Evolutionary conservation across 1,140 invertebrate species (phyloP).

Genomic region (Yoshiicerus persimilis): DNA sequence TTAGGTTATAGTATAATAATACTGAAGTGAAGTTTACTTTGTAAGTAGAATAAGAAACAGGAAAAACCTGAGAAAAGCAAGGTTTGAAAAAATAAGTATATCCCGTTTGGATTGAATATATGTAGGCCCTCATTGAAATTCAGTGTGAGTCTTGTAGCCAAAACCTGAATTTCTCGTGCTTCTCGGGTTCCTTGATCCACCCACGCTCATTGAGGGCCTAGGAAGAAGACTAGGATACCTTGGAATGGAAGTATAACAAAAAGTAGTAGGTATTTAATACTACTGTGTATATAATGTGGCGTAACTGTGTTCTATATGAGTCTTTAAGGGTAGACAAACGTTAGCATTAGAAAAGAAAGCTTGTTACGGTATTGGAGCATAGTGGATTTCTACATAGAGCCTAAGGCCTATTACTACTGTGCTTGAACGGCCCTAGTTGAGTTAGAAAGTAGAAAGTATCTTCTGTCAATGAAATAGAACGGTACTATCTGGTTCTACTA

Average conservation of each 20-base stretch:
- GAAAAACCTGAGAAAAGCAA: too few relatives aligned
- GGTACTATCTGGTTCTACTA: not conserved
- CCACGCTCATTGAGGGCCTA: not conserved
- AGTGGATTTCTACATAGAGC: not conserved
- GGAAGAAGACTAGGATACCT: not conserved
- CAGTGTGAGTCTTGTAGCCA: conserved; percentile 6
- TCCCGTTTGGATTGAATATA: not conserved
- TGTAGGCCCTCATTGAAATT: not conserved
- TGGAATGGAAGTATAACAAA: not conserved
- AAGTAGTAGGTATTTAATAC: not conserved
- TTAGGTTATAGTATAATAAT: not conserved
- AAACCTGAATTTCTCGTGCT: not conserved
- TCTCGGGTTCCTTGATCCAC: conserved; percentile 10
- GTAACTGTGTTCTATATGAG: too few relatives aligned
- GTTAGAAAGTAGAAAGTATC: not conserved
- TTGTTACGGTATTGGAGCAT: not conserved
- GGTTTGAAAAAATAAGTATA: not conserved
- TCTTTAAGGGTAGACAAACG: not conserved
- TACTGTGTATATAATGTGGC: too few relatives aligned
- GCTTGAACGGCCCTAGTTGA: not conserved
- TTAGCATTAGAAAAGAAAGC: not conserved
- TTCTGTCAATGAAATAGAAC: not conserved
- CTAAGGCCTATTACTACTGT: not conserved
- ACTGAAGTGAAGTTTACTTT: not conserved
- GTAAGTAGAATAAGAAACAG: not conserved